phyloP scores from a whole-genome alignment of 2,113 vertebrate species.

The Hippopotamus amphibius region DNA sequence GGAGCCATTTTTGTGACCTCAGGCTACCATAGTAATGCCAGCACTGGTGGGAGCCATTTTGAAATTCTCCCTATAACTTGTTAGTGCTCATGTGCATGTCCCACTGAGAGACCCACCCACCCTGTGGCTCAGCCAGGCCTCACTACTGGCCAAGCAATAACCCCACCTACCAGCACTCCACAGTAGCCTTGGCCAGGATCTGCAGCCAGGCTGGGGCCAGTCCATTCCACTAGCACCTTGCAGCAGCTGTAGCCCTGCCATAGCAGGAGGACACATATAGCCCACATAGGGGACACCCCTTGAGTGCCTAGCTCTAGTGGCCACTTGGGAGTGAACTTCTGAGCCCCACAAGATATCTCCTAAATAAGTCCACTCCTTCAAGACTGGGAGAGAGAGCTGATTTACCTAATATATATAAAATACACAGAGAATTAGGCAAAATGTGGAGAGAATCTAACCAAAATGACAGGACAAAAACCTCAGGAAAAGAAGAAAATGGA shows the following conservation, averaged over 20 bases:
- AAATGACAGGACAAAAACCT: background rate
- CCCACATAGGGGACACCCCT: background rate
- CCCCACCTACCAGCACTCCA: background rate
- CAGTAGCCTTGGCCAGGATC: background rate
- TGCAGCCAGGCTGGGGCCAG: background rate
- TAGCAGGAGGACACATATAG: background rate
- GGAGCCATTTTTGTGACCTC: background rate
- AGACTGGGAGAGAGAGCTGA: background rate
- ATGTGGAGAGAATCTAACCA: background rate
- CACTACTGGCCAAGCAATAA: background rate
- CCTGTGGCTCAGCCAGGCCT: background rate
- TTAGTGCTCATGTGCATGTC: background rate
- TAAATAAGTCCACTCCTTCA: background rate
- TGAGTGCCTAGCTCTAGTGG: background rate
- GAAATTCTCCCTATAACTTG: background rate
- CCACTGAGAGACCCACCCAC: background rate
- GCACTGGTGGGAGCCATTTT: background rate
- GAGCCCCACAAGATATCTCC: background rate
- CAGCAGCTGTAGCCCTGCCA: background rate
- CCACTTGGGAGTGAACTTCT: background rate
- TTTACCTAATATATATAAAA: background rate
- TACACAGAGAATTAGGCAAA: background rate
- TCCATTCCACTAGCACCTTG: background rate
- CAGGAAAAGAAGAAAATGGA: background rate
- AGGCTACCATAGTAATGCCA: background rate